Evolutionary conservation across 2,797 vertebrate genomes (phyloP).

Genomic region (Manis crassicaudata): DNA sequence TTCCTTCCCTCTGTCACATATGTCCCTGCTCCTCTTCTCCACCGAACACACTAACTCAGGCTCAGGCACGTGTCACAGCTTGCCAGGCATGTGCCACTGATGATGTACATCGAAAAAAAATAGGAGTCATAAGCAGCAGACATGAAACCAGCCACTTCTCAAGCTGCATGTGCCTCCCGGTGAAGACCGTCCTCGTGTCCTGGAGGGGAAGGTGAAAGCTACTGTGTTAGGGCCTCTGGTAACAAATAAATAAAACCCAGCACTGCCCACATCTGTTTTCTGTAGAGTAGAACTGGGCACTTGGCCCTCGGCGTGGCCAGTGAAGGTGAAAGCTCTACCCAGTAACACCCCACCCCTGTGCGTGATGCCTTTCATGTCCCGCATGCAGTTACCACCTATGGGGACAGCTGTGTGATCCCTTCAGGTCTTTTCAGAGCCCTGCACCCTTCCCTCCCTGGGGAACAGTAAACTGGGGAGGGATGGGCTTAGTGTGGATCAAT

Average conservation of each 20-base stretch:
- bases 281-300: neutral
- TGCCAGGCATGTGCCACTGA: neutral
- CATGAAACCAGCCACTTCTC: neutral
- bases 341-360: neutral
- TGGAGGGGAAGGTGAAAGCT: neutral
- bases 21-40: neutral
- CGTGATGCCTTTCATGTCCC: neutral
- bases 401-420: neutral
- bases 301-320: too few species aligned
- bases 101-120: neutral
- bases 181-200: neutral
- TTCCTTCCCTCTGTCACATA: neutral
- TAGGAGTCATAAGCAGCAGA: neutral
- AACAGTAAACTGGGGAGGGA: neutral
- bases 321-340: neutral
- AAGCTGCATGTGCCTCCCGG: rapidly evolving
- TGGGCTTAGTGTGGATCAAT: neutral
- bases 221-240: neutral
- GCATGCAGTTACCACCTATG: neutral
- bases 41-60: neutral
- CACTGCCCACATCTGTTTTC: neutral
- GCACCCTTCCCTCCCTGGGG: too few species aligned
- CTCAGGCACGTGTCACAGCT: rapidly evolving
- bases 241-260: neutral
- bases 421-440: neutral